phyloP scores from a whole-genome alignment of 2,888 invertebrate species.

The Tromatobia lineatoria region DNA sequence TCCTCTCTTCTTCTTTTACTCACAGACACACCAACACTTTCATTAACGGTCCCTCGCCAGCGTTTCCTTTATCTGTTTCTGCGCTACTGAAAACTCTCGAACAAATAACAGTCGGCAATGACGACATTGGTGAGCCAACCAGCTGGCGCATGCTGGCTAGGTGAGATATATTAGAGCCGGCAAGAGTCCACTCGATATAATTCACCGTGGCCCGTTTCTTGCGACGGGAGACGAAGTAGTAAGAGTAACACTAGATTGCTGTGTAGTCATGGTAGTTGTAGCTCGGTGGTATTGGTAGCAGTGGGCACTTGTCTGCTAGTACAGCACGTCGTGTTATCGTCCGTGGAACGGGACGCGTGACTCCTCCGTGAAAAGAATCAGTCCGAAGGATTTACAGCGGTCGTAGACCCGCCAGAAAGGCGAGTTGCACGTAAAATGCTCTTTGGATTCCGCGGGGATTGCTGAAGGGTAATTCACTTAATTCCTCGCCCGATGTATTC shows the following conservation, averaged over 20 bases:
- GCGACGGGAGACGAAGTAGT: slow-evolving; percentile 33
- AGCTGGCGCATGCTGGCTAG: slow-evolving; percentile 9
- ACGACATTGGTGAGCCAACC: slow-evolving; percentile 16
- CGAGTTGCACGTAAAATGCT: slow-evolving; percentile 51
- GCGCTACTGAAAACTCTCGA: slow-evolving; percentile 10
- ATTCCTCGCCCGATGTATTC: slow-evolving; percentile 74
- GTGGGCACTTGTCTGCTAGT: slow-evolving; percentile 1
- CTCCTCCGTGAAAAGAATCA: slow-evolving; percentile 59
- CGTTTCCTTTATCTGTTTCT: neutral
- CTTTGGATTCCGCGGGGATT: slow-evolving; percentile 46
- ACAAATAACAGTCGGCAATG: slow-evolving; percentile 28
- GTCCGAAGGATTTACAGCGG: slow-evolving; percentile 63
- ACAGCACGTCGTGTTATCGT: slow-evolving; percentile 57
- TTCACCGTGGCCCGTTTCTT: slow-evolving; percentile 26
- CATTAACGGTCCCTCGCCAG: too few relatives aligned
- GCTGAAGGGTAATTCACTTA: slow-evolving; percentile 76
- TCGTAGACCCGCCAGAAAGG: slow-evolving; percentile 25
- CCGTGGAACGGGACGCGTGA: slow-evolving; percentile 40
- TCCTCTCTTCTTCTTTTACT: neutral
- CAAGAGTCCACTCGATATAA: slow-evolving; percentile 35
- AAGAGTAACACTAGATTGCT: neutral
- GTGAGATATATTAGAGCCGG: slow-evolving; percentile 22
- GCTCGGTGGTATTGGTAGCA: neutral
- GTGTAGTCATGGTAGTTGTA: neutral
- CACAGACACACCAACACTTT: neutral